Base-by-base conservation (phyloP, 1,140 invertebrate species). In the Pogonomyrmex barbatus region DNA sequence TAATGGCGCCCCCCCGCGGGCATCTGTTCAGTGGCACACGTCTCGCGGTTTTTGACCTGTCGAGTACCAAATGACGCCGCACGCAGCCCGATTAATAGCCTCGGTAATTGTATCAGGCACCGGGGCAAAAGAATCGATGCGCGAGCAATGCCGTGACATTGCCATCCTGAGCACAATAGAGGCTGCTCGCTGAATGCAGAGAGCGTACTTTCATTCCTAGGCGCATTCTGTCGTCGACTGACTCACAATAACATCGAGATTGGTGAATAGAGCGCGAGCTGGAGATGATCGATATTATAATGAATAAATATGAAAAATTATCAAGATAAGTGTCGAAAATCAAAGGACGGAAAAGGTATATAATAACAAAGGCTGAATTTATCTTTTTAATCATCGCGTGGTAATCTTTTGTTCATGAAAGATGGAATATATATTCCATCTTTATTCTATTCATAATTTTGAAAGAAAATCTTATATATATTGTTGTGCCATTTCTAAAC, bases 21-120 rank as follows among this genome's bases (percentile, higher is more conserved):
- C 88, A 54, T 73, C 81, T 85, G 86, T 56, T 87, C 88, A 62
- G 56, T 68, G 70, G 50, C 81, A 87, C 70, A 76, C 70, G 50
- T 76, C 81, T 76, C 87, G 63, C 77, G 88, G 86, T 90, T 89
- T 90, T 90, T 90, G 89, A 90, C 88, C 89, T 90, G 89, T 90
- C 89, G 88, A 90, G 81, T 89, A 76, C 89, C 88, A 75, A 90
- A 90, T 85, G 81, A 90, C 89, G 77, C 86, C 88, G 81, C 89
- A 89, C 86, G 88, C 88, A 85, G 81, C 62, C 86, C 89, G 89
- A 90, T 90, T 90, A 90, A 90, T 90, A 87, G 88, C 76, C 52
- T 65, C 45, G 68, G 82, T 90, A 90, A 90, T 90, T 90, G 89
- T 89, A 87, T 88, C 89, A 73, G 73, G 79, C 88, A 52, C 14